Percentiles rank a stretch among this genome's conserved stretches.
Evolutionary conservation across 2,888 invertebrate genomes (phyloP).

Genomic region (Rhogogaster chlorosoma): DNA sequence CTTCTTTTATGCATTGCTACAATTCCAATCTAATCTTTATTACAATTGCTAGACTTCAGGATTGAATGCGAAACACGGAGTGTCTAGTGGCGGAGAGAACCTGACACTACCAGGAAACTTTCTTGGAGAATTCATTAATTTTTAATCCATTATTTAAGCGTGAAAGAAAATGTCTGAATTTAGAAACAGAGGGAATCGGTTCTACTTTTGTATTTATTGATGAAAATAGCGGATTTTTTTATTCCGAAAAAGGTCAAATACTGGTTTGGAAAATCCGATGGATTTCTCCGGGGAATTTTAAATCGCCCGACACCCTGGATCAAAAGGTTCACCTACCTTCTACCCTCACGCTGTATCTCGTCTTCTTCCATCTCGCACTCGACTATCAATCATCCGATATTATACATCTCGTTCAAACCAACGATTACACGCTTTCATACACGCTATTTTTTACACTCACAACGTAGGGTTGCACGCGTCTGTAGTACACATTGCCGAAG

Average conservation of each 20-base stretch:
- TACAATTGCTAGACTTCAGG: neutral
- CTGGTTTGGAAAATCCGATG: neutral
- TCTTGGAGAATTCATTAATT: neutral
- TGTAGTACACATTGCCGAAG: neutral
- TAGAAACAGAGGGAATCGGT: neutral
- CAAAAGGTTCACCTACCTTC: neutral
- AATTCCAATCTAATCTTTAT: neutral
- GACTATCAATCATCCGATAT: neutral
- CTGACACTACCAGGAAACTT: neutral
- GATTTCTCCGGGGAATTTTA: neutral
- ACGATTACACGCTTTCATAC: neutral
- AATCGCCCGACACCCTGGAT: neutral
- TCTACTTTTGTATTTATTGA: neutral
- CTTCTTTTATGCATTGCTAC: neutral
- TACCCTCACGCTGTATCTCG: neutral
- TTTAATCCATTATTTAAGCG: neutral
- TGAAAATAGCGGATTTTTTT: neutral
- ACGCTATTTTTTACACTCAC: conserved; percentile 11
- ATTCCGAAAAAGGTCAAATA: neutral
- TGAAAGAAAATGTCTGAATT: neutral
- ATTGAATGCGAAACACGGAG: neutral
- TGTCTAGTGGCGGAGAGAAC: too few relatives aligned
- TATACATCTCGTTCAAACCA: neutral
- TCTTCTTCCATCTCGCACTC: neutral
- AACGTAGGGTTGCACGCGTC: conserved; percentile 36